phyloP scores from a whole-genome alignment of 2,888 invertebrate species.

The Parnassius orleans region DNA sequence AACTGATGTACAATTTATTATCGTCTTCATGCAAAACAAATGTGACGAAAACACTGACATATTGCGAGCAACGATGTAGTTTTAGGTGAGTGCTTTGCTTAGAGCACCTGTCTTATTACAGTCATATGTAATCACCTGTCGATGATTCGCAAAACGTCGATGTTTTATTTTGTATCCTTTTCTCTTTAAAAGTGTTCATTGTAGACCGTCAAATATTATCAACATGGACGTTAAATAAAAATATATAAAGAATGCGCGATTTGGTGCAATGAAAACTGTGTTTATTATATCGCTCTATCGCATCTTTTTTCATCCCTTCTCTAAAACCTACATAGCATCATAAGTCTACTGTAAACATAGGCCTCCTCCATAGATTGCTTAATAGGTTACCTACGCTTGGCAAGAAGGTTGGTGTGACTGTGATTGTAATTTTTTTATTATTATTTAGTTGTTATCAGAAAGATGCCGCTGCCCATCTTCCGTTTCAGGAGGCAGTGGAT shows the following conservation, averaged over 20 bases:
- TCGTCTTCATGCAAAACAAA: constrained; percentile 24
- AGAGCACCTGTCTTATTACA: constrained; percentile 57
- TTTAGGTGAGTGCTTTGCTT: constrained; percentile 54
- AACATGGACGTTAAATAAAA: background rate
- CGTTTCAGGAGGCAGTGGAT: no score
- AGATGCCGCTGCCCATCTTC: no score
- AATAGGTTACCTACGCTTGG: no score
- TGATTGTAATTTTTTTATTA: no score
- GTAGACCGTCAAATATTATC: constrained; percentile 6
- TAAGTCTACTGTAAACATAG: no score
- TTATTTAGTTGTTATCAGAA: no score
- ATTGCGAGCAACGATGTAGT: constrained; percentile 41
- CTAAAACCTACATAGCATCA: no score
- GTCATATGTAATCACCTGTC: constrained; percentile 61
- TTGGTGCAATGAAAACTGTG: no score
- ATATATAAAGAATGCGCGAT: background rate
- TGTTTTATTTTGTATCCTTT: constrained; percentile 27
- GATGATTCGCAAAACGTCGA: constrained; percentile 44
- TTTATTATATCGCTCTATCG: no score
- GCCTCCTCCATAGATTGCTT: no score
- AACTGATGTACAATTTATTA: constrained; percentile 22
- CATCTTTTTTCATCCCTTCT: no score
- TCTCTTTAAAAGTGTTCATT: constrained; percentile 29
- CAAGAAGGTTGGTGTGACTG: no score
- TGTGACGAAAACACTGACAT: constrained; percentile 20